Evolutionary conservation across 1,140 invertebrate genomes (phyloP), one percentile per base, ranked within the genome.

Genomic region (Hyposmocoma kahamanoa): DNA sequence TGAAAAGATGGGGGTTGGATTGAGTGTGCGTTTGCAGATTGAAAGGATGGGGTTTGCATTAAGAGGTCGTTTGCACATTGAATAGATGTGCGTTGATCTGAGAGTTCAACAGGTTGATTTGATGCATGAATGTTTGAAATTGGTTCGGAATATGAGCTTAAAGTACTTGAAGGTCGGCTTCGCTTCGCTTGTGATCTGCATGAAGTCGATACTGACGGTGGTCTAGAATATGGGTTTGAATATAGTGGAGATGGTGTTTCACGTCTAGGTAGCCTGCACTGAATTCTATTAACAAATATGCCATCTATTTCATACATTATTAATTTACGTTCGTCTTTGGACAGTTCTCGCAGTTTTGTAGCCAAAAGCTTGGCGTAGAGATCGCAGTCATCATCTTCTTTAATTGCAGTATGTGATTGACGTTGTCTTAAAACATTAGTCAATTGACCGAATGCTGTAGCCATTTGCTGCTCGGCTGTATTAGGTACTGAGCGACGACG

Each of bases 301-400:
- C 56, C 51, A 42, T 62, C 49, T 50, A 53, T 58, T 36, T 58
- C 11, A 28, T 58, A 52, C 34, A 50, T 59, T n/a, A 62, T 47
- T 19, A 58, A 18, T 42, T 50, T 50, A 15, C 50, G 22, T 30
- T 47, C 46, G 38, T 53, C 56, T 15, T 19, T 30, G 13, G 51
- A 26, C 30, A 54, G 48, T 52, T 57, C 53, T 30, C 53, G 45
- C 42, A 57, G 42, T 22, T 54, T 54, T 57, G 3, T 54, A 24
- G 58, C 42, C 28, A 58, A 51, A 18, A 60, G 19, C 21, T 50
- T 62, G 2, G 28, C 56, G 26, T 62, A 62, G 10, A 62, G 52
- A 41, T 59, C 51, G 53, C 60, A 63, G 11, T 62, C 59, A 50
- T 63, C 60, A 50, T 63, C 60, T 18, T 63, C 53, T 50, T 50